These are phyloP conservation scores for Dasypolia templi DNA, from an alignment of 2,888 invertebrate genomes.

Conservation along the genomic window DNA sequence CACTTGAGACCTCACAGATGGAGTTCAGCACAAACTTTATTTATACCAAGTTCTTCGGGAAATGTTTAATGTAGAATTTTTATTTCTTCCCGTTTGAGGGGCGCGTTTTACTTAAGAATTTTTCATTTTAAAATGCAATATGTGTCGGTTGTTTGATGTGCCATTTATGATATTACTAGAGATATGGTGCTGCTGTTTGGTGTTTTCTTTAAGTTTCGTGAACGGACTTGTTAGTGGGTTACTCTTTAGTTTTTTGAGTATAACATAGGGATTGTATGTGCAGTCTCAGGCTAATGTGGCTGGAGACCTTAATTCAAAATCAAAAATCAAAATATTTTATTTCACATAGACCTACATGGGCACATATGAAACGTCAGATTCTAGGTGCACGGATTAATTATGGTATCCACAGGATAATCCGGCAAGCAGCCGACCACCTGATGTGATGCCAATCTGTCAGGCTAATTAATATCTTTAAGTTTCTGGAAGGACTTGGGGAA, in stretches of 20 bases:
- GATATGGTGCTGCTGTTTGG: background rate
- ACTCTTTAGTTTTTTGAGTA: background rate
- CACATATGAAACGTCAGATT: no score
- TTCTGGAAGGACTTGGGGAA: no score
- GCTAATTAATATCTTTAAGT: no score
- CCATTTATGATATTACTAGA: constrained; percentile 46
- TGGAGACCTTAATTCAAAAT: background rate
- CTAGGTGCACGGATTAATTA: no score
- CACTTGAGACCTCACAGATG: constrained; percentile 68
- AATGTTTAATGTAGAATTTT: constrained; percentile 86
- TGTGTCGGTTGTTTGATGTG: constrained; percentile 60
- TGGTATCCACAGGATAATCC: background rate
- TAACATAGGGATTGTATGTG: background rate
- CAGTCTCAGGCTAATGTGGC: background rate
- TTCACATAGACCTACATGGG: no score
- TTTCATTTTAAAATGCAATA: constrained; percentile 77
- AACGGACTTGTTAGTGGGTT: background rate
- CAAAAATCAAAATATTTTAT: no score
- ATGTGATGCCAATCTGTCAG: background rate
- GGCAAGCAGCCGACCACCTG: no score
- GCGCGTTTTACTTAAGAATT: constrained; percentile 74
- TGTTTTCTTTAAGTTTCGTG: constrained; percentile 14
- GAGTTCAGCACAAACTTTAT: constrained; percentile 79
- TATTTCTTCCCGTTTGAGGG: constrained; percentile 75
- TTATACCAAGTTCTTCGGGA: constrained; percentile 80